A percentile compares a stretch with the other conserved stretches of the same genome.
Conservation (phyloP, 2,888 invertebrate genomes). For the Ctena decussata region DNA sequence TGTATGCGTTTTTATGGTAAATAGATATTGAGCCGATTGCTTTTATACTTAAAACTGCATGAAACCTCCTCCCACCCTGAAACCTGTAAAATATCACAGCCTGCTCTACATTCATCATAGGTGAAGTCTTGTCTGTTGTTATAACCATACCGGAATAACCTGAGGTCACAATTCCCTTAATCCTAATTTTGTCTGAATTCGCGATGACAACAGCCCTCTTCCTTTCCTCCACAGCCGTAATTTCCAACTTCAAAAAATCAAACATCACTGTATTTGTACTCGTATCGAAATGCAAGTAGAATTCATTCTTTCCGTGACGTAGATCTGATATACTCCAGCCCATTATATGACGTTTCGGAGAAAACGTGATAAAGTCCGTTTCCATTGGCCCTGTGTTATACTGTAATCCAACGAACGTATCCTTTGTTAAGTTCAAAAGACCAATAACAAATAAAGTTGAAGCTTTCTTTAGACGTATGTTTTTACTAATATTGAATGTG, state of each 20-base stretch:
- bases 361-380: constrained; percentile 42
- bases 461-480: constrained; percentile 33
- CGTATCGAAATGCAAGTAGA: constrained; percentile 50
- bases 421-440: constrained; percentile 52
- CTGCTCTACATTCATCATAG: constrained; percentile 32
- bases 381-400: constrained; percentile 34
- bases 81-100: constrained; percentile 28
- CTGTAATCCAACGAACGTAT: constrained; percentile 45
- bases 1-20: not conserved
- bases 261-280: constrained; percentile 59
- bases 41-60: constrained; percentile 41
- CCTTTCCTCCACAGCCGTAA: constrained; percentile 36
- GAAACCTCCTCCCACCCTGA: constrained; percentile 13
- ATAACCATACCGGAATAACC: constrained; percentile 35
- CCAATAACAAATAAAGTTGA: constrained; percentile 55
- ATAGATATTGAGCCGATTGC: constrained; percentile 17
- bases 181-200: constrained; percentile 5
- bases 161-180: constrained; percentile 44
- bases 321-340: constrained; percentile 56
- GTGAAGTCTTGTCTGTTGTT: constrained; percentile 5
- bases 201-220: constrained; percentile 21
- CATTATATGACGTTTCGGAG: constrained; percentile 44
- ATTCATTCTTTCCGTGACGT: not conserved
- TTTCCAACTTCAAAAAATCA: constrained; percentile 57
- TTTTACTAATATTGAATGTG: constrained; percentile 38